These are phyloP conservation scores for Laticauda colubrina DNA, from an alignment of 2,113 vertebrate species.

Conservation along the genomic window DNA sequence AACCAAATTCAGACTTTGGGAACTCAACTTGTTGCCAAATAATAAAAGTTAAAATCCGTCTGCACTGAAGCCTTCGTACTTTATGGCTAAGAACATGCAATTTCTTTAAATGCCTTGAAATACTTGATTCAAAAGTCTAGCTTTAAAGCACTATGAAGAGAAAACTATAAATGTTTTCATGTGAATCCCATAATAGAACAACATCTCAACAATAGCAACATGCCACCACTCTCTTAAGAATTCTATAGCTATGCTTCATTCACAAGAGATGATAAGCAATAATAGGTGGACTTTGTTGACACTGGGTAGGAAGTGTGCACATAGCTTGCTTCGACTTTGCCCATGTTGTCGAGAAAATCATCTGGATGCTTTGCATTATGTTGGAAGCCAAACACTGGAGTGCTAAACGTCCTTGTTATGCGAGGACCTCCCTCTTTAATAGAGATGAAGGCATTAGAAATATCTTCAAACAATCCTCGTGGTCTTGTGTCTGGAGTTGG, in stretches of 20 bases:
- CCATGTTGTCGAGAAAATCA: constrained; percentile 8
- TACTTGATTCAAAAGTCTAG: neutral
- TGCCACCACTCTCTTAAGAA: neutral
- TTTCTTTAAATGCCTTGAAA: neutral
- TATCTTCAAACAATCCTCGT: constrained; percentile 21
- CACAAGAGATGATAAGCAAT: neutral
- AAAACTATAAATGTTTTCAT: neutral
- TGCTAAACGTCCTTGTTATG: constrained; percentile 31
- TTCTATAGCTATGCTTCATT: neutral
- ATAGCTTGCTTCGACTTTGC: neutral
- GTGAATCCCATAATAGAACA: neutral
- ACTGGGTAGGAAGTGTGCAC: neutral
- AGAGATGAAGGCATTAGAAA: constrained; percentile 28
- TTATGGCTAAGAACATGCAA: neutral
- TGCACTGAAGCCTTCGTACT: neutral
- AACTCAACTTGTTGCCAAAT: neutral
- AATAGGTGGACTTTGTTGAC: neutral
- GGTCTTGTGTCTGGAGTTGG: constrained; percentile 11
- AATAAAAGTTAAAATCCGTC: neutral
- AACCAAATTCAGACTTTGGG: neutral
- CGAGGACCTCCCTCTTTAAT: constrained; percentile 2
- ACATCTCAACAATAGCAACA: neutral
- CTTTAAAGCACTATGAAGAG: neutral
- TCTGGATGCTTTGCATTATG: constrained; percentile 23
- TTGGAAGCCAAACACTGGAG: constrained; percentile 17